A percentile compares a stretch with the other conserved stretches of the same genome.
Conservation (phyloP, 2,113 vertebrate genomes). For the Anolis carolinensis region DNA sequence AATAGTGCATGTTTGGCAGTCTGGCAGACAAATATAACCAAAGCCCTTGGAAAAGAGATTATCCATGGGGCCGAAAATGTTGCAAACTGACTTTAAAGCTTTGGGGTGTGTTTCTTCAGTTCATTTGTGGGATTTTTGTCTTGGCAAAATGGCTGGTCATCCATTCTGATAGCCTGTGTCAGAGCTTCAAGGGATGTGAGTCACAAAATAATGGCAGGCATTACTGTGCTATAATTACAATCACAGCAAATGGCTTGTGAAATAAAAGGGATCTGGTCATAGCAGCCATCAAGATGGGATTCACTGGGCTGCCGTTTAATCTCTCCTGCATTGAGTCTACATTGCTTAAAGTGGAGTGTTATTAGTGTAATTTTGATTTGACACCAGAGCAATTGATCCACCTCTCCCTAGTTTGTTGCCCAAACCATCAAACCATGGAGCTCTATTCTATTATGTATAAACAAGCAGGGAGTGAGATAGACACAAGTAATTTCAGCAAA, state of each 20-base stretch:
- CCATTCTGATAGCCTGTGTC: constrained; percentile 21
- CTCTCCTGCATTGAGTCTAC: constrained; percentile 1
- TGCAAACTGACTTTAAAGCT: constrained; percentile 3
- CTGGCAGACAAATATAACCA: constrained; percentile 1
- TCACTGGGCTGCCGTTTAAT: constrained; percentile 15
- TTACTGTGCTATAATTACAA: constrained; percentile 21
- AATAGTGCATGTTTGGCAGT: neutral
- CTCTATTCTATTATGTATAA: neutral
- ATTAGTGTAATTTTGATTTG: constrained; percentile 22
- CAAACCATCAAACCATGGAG: neutral
- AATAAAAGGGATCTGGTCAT: constrained; percentile 27
- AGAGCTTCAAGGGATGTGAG: constrained; percentile 31
- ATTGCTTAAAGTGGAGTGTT: constrained; percentile 26
- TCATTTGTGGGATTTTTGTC: neutral
- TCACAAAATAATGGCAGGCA: constrained; percentile 19
- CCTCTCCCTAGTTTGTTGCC: neutral
- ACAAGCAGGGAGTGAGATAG: neutral
- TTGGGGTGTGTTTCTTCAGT: neutral
- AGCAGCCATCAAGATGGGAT: constrained; percentile 21
- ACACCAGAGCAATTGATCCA: neutral
- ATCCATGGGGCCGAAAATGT: accelerated
- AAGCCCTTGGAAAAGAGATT: neutral
- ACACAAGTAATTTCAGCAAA: neutral
- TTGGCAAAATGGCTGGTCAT: constrained; percentile 21
- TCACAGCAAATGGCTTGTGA: constrained; percentile 31